phyloP scores from a whole-genome alignment of 1,140 invertebrate genomes.

The Magallana angulata region DNA sequence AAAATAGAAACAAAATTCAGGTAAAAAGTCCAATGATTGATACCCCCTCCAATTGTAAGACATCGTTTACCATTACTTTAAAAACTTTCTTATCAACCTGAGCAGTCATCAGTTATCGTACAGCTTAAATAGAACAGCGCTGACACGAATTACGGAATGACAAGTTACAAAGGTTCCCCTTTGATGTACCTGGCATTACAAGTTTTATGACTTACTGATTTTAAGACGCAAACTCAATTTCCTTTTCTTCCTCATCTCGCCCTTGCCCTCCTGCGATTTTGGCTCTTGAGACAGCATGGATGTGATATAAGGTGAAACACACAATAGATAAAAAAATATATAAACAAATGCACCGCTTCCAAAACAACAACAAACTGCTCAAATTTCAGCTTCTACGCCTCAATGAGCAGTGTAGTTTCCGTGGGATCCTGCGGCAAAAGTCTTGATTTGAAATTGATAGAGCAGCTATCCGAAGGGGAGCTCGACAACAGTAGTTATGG shows the following conservation, averaged over 20 bases:
- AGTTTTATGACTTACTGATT: constrained; percentile 63
- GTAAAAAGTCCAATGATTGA: no score
- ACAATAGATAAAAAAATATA: neutral
- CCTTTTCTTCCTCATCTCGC: constrained; percentile 58
- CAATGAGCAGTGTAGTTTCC: neutral
- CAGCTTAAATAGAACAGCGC: no score
- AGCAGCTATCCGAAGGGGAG: neutral
- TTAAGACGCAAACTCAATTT: constrained; percentile 69
- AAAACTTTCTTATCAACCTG: no score
- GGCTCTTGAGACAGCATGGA: constrained; percentile 16
- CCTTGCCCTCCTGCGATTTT: neutral
- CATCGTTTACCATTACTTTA: no score
- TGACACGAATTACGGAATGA: neutral
- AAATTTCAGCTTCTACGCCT: neutral
- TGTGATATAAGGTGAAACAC: neutral
- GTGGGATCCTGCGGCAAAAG: neutral
- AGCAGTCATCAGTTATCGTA: no score
- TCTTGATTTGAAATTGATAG: constrained; percentile 1
- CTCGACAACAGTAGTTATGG: neutral
- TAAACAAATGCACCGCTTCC: neutral
- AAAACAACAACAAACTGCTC: constrained; percentile 10
- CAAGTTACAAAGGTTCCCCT: neutral
- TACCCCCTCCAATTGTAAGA: no score
- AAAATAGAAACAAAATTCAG: no score
- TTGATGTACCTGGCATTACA: neutral